phyloP scores from a whole-genome alignment of 2,888 invertebrate genomes.

The Eurois occulta region DNA sequence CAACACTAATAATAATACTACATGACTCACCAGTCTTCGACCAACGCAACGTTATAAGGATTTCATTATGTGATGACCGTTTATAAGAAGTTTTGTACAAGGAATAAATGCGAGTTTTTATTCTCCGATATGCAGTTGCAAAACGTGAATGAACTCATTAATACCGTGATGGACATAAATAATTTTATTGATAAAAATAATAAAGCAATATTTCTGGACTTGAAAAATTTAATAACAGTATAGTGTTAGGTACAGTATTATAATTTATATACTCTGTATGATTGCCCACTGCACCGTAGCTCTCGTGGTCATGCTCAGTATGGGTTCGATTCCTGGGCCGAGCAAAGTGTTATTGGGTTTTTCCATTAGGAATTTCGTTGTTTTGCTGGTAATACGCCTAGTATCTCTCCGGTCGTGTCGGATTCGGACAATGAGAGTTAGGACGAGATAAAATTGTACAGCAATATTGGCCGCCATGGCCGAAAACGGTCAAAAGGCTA shows the following conservation, averaged over 20 bases:
- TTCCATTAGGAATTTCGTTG: neutral
- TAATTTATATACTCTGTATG: neutral
- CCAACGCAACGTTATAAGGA: conserved; percentile 47
- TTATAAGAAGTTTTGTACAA: conserved; percentile 31
- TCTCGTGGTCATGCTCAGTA: neutral
- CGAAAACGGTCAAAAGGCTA: too few relatives aligned
- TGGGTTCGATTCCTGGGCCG: neutral
- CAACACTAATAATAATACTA: conserved; percentile 47
- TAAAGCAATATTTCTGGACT: conserved; percentile 3
- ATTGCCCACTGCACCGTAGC: neutral
- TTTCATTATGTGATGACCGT: conserved; percentile 22
- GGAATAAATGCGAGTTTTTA: conserved; percentile 25
- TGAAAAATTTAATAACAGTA: conserved; percentile 1
- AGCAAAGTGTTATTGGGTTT: neutral
- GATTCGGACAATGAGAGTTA: neutral
- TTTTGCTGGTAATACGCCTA: neutral
- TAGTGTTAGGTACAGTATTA: neutral
- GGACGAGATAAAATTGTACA: neutral
- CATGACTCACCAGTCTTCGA: conserved; percentile 38
- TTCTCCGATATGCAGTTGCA: conserved; percentile 17
- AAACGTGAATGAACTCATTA: conserved; percentile 51
- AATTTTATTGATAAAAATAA: conserved; percentile 37
- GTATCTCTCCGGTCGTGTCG: neutral
- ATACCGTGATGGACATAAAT: conserved; percentile 13
- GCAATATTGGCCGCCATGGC: neutral